Percentiles rank a stretch among this genome's conserved stretches.
Evolutionary conservation across 2,113 vertebrate genomes (phyloP).

Genomic region (Microcebus tavaratra): DNA sequence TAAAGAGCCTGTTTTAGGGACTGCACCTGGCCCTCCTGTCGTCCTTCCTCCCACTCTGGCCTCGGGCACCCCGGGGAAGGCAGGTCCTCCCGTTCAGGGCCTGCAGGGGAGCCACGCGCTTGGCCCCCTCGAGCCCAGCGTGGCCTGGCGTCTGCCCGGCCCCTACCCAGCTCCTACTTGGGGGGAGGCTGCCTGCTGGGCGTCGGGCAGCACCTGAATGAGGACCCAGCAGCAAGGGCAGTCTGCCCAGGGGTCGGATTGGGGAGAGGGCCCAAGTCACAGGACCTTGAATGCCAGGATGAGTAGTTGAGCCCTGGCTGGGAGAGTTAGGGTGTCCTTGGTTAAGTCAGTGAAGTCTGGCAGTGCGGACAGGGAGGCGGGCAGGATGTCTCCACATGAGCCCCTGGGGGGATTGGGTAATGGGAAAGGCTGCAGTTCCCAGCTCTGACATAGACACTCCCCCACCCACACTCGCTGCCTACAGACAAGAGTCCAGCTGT

Average conservation of each 20-base stretch:
- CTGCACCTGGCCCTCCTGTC: slow-evolving; percentile 50
- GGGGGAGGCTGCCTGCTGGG: background rate
- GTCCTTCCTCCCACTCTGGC: slow-evolving; percentile 26
- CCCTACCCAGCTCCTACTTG: background rate
- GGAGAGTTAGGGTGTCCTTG: too few relatives aligned
- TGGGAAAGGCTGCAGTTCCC: background rate
- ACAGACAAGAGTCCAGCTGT: background rate
- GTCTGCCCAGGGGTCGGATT: fast-evolving
- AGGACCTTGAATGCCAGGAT: background rate
- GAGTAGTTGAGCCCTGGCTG: background rate
- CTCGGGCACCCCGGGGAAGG: background rate
- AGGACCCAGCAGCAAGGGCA: background rate
- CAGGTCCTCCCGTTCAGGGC: too few relatives aligned
- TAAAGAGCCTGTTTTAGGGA: slow-evolving; percentile 80
- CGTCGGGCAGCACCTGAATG: background rate
- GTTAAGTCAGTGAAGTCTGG: background rate
- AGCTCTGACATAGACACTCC: background rate
- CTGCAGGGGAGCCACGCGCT: background rate
- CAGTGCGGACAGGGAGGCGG: too few relatives aligned
- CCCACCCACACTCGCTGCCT: too few relatives aligned
- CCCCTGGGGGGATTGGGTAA: background rate
- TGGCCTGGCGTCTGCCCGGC: too few relatives aligned
- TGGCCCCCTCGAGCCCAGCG: fast-evolving
- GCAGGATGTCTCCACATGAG: background rate
- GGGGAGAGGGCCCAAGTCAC: background rate